A percentile compares a stretch with the other conserved stretches of the same genome.
These are phyloP conservation scores for Syrista parreyssii DNA, from an alignment of 2,888 invertebrate species.

Conservation along the genomic window DNA sequence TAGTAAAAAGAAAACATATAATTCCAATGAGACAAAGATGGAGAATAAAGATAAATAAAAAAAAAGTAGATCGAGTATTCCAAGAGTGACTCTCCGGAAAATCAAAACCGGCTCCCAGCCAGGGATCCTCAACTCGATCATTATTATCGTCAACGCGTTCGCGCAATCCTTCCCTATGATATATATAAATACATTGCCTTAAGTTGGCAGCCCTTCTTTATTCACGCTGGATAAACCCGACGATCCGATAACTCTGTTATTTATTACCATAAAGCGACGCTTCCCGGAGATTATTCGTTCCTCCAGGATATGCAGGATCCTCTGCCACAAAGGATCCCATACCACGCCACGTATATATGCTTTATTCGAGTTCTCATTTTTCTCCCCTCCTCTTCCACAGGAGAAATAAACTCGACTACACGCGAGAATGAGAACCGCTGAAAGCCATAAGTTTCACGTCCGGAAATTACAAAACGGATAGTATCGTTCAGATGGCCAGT, in stretches of 20 bases:
- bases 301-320: not conserved
- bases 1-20: not conserved
- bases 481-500: not conserved
- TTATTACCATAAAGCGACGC: constrained; percentile 3
- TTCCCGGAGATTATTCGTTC: not conserved
- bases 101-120: not conserved
- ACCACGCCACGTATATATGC: not conserved
- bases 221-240: constrained; percentile 3
- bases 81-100: not conserved
- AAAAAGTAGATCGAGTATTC: not conserved
- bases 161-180: not conserved
- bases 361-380: not conserved
- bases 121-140: not conserved
- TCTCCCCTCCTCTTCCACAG: not conserved
- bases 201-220: not conserved
- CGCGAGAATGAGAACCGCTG: not conserved
- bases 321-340: not conserved
- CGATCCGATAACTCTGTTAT: constrained; percentile 15
- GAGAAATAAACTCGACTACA: not conserved
- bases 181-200: not conserved
- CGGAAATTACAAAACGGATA: not conserved
- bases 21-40: not conserved
- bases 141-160: not conserved
- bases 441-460: not conserved
- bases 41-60: not conserved